Conservation (phyloP, 2,113 vertebrate species). For the Pollachius pollachius region DNA sequence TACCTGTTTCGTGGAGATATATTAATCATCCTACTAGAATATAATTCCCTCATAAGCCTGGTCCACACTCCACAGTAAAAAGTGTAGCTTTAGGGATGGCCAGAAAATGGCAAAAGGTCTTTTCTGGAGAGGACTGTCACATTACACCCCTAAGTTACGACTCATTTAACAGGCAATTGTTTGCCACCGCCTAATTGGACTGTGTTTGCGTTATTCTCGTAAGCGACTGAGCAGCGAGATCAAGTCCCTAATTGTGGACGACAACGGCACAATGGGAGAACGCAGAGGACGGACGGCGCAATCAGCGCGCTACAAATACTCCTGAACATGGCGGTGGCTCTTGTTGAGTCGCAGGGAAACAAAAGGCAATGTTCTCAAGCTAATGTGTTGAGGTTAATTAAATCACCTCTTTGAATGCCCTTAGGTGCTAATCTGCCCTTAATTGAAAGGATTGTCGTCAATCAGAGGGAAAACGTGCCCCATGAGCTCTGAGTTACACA, state of each 20-base stretch:
- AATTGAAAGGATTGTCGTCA: slow-evolving; percentile 69
- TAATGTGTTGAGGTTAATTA: slow-evolving; percentile 65
- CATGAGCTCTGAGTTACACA: slow-evolving; percentile 61
- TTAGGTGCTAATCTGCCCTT: slow-evolving; percentile 70
- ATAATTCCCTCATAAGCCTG: no score
- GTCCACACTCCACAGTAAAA: background rate
- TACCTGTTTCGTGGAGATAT: no score
- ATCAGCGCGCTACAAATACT: slow-evolving; percentile 10
- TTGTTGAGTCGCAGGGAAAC: slow-evolving; percentile 42
- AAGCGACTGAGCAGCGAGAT: background rate
- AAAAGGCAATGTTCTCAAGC: slow-evolving; percentile 44
- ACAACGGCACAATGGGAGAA: background rate
- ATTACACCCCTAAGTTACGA: background rate
- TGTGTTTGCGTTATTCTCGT: background rate
- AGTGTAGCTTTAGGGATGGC: background rate
- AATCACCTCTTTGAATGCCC: slow-evolving; percentile 67
- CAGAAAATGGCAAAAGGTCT: background rate
- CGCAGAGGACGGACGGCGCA: slow-evolving; percentile 4
- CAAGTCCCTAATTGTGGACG: background rate
- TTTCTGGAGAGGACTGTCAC: background rate
- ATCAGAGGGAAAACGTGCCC: slow-evolving; percentile 50
- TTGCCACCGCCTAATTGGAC: background rate
- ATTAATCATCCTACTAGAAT: no score
- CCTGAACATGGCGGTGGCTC: slow-evolving; percentile 17
- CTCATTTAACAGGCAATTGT: background rate